Evolutionary conservation across 2,797 vertebrate species (phyloP).

Genomic region (Eulemur mongoz): DNA sequence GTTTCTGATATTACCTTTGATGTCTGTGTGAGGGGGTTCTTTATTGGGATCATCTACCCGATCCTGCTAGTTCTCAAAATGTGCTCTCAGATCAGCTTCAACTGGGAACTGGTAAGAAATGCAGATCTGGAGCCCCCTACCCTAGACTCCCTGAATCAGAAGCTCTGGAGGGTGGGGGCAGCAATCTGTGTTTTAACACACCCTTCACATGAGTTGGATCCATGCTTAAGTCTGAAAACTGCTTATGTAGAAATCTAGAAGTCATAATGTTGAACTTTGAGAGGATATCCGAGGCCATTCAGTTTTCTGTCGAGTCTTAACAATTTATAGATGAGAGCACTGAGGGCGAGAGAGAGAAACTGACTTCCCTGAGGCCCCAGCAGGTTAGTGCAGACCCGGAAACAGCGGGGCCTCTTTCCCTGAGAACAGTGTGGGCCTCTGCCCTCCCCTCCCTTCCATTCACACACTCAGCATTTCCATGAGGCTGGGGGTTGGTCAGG

Average conservation of each 20-base stretch:
- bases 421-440: fast-evolving
- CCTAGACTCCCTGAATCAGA: background rate
- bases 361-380: background rate
- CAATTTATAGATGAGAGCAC: background rate
- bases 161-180: background rate
- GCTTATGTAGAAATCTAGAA: conserved; percentile 25
- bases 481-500: background rate
- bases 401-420: background rate
- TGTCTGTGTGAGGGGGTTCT: background rate
- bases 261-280: conserved; percentile 17
- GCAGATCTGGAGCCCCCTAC: background rate
- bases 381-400: background rate
- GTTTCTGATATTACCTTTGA: background rate
- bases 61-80: background rate
- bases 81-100: background rate
- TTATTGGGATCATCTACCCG: background rate
- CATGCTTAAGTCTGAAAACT: background rate
- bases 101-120: background rate
- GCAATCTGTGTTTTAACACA: background rate
- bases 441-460: background rate
- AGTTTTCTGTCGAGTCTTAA: conserved; percentile 49
- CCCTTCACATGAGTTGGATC: background rate
- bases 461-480: background rate
- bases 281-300: background rate
- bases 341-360: background rate